Evolutionary conservation across 2,113 vertebrate genomes (phyloP), one percentile per base, ranked within the genome.

Genomic region (Xenopus tropicalis): DNA sequence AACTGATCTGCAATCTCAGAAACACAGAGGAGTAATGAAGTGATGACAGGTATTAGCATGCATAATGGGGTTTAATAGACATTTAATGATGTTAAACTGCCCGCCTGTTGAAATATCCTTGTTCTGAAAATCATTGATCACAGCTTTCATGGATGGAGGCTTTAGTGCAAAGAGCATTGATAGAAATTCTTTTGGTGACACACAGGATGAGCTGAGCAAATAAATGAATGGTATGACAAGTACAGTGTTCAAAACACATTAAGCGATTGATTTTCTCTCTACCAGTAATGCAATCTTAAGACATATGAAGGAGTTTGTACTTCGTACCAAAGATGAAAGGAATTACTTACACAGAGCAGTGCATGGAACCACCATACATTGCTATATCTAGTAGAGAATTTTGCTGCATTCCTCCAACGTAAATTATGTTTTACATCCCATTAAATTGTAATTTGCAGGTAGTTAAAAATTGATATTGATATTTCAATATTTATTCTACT

Each of bases 151-250:
- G 86, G 83, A 80, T 87, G 19, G 88, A 90, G 83, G 88, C 82
- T 77, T 87, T 85, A 87, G 88, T 88, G 86, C 88, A 88, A 86
- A 90, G 72, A 21, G 85, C 79, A 57, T 84, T 90, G 91, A 92
- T 91, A 84, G 88, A 90, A 92, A 90, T 92, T 91, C 93, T 93
- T 90, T 90, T 80, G 84, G 81, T 96, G 95, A 94, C 94, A 94
- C 86, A 88, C 87, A 88, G 89, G 91, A 93, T 94, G 91, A 88
- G 87, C 91, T 86, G 85, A 88, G 83, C 92, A 92, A 93, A 91
- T 90, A 90, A 93, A 98, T 97, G 96, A 98, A 89, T 95, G 95
- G 98, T 98, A 95, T 96, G 96, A 98, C 95, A 95, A 90, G 91
- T 77, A 83, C 84, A 85, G 89, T 92, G 93, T 92, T 91, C 91